Percentiles rank a stretch among this genome's conserved stretches.
These are phyloP conservation scores for Alexandromys fortis DNA, from an alignment of 2,113 vertebrate species.

Conservation along the genomic window DNA sequence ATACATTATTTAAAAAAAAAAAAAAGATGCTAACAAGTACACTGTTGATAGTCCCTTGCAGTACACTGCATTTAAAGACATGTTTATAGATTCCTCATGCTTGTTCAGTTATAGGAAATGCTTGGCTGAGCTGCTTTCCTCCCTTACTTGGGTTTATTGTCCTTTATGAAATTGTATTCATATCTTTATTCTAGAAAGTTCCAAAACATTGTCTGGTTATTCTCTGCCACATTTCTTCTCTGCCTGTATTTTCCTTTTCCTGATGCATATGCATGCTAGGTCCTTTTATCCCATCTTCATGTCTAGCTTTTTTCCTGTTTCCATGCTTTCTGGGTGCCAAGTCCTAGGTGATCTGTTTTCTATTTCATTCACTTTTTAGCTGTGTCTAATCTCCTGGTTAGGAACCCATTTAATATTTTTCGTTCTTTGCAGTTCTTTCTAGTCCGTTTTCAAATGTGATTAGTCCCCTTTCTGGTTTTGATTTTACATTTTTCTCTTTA, in stretches of 20 bases:
- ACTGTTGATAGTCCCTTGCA: not conserved
- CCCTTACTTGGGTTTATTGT: not conserved
- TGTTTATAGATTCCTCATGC: not conserved
- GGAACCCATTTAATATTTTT: not conserved
- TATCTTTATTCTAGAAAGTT: conserved; percentile 25
- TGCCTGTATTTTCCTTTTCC: not conserved
- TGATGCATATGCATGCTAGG: not conserved
- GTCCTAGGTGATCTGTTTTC: not conserved
- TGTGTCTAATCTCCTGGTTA: conserved; percentile 29
- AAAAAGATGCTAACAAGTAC: not conserved
- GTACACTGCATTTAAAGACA: not conserved
- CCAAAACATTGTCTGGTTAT: not conserved
- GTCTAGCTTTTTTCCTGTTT: not conserved
- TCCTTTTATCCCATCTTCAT: not conserved
- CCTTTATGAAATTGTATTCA: not conserved
- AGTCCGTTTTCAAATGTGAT: not conserved
- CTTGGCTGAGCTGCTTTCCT: not conserved
- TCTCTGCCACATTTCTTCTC: not conserved
- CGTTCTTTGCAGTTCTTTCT: not conserved
- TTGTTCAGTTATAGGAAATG: not conserved
- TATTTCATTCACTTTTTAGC: conserved; percentile 16
- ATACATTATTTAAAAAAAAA: not conserved
- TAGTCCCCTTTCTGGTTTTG: not conserved
- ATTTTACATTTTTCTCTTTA: conserved; percentile 20
- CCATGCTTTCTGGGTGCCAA: not conserved